These are phyloP conservation scores for Patiria pectinifera DNA, from an alignment of 53 echinoderm and acorn worm genomes.

Conservation along the genomic window DNA sequence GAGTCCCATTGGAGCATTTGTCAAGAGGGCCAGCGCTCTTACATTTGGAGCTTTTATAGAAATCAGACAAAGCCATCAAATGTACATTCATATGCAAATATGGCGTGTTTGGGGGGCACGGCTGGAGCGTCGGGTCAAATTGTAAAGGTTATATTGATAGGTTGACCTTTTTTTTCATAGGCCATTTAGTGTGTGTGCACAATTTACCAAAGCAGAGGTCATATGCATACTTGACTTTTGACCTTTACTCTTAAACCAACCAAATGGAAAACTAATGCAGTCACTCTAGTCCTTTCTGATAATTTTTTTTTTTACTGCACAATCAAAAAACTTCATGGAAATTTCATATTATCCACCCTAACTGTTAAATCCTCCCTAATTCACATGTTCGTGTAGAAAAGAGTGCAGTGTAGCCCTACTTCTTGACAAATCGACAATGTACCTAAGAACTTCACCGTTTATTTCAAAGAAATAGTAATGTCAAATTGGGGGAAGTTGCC, in stretches of 20 bases:
- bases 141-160: constrained; percentile 37
- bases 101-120: neutral
- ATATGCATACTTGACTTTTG: constrained; percentile 9
- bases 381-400: too few species aligned
- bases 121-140: constrained; percentile 19
- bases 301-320: too few species aligned
- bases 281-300: too few species aligned
- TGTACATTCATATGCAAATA: constrained; percentile 32
- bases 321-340: too few species aligned
- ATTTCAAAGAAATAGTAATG: too few species aligned
- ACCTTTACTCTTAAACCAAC: constrained; percentile 20
- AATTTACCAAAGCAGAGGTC: neutral
- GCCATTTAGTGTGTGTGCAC: neutral
- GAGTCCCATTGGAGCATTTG: neutral
- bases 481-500: too few species aligned
- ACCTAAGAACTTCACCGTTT: too few species aligned
- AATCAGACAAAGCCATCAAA: constrained; percentile 29
- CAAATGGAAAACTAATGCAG: too few species aligned
- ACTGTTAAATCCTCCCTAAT: too few species aligned
- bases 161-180: constrained; percentile 21
- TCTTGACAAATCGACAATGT: too few species aligned
- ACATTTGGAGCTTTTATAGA: constrained; percentile 8
- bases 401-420: too few species aligned
- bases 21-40: neutral
- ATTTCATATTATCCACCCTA: too few species aligned